Percentiles rank a stretch among this genome's conserved stretches.
Conservation (phyloP, 2,113 vertebrate genomes). For the Talpa occidentalis region DNA sequence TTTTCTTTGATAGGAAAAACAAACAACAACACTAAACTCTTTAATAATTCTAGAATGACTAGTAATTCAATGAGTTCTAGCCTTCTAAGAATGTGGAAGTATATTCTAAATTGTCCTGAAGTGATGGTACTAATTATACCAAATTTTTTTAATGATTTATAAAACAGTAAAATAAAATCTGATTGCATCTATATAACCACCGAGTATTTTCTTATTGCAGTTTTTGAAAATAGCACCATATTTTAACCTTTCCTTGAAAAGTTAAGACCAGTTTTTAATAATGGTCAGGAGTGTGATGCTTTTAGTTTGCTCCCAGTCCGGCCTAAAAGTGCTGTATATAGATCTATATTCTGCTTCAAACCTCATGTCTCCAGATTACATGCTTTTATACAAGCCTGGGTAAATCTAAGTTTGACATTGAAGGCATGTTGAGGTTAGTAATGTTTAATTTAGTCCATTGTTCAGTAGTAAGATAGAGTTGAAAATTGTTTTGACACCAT, state of each 20-base stretch:
- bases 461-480: constrained; percentile 54
- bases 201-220: background rate
- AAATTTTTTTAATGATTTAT: constrained; percentile 24
- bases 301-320: background rate
- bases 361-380: background rate
- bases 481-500: constrained; percentile 60
- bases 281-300: background rate
- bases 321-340: background rate
- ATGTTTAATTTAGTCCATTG: constrained; percentile 61
- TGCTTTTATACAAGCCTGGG: background rate
- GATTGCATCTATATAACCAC: background rate
- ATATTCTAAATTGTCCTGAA: constrained; percentile 11
- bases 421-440: constrained; percentile 15
- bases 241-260: constrained; percentile 32
- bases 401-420: constrained; percentile 50
- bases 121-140: background rate
- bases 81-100: background rate
- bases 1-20: constrained; percentile 48
- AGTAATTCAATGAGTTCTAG: constrained; percentile 2
- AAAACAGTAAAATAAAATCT: background rate
- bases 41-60: constrained; percentile 38
- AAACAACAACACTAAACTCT: background rate
- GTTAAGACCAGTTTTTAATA: background rate
- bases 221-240: constrained; percentile 23
- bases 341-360: background rate